A percentile compares a stretch with the other conserved stretches of the same genome.
Evolutionary conservation across 2,797 vertebrate genomes (phyloP).

Genomic region (Pampus argenteus): DNA sequence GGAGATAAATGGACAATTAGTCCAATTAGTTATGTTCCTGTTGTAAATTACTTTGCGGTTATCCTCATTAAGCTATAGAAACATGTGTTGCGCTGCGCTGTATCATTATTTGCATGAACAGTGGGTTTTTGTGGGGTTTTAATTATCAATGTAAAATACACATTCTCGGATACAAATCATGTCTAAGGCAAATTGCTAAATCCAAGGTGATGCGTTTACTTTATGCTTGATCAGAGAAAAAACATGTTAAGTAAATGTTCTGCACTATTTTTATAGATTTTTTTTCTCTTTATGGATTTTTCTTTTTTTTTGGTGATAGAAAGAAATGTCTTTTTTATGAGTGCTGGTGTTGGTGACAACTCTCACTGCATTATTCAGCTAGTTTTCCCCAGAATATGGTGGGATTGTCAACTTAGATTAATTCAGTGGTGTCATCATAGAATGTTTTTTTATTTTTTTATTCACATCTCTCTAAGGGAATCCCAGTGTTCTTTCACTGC

Average conservation of each 20-base stretch:
- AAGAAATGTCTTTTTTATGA: conserved; percentile 32
- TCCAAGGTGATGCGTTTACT: conserved; percentile 42
- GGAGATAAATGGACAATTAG: conserved; percentile 52
- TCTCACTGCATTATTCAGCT: conserved; percentile 54
- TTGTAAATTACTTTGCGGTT: conserved; percentile 54
- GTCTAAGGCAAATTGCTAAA: conserved; percentile 34
- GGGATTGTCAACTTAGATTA: conserved; percentile 63
- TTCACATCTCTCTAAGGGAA: conserved; percentile 57
- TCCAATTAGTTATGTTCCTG: conserved; percentile 55
- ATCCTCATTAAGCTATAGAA: conserved; percentile 46
- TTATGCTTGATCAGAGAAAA: conserved; percentile 22
- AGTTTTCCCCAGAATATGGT: conserved; percentile 43
- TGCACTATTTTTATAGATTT: background rate
- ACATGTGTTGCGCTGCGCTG: conserved; percentile 24
- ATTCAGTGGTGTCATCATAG: conserved; percentile 66
- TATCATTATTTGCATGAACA: conserved; percentile 40
- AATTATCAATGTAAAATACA: conserved; percentile 35
- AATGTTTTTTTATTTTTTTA: conserved; percentile 39
- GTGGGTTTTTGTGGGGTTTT: conserved; percentile 38
- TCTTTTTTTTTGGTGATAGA: background rate
- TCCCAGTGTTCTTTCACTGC: conserved; percentile 44
- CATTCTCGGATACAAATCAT: conserved; percentile 42
- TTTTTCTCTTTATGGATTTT: conserved; percentile 10
- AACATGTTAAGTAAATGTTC: conserved; percentile 13
- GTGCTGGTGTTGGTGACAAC: background rate